Conservation (phyloP, 2,888 invertebrate genomes). For the Parochlus steinenii region DNA sequence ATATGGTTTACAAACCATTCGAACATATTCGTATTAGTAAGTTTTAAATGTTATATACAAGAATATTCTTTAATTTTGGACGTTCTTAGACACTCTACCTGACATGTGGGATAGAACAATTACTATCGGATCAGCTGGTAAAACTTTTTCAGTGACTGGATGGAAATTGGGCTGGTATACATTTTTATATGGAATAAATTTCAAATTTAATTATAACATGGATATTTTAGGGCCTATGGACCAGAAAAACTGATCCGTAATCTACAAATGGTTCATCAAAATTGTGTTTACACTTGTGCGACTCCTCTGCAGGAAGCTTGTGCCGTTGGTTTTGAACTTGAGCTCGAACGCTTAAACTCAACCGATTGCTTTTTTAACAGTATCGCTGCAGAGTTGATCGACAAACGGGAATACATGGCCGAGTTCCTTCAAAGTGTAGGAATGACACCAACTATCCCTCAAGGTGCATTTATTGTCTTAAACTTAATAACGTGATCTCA, state of each 20-base stretch:
- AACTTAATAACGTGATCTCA: too few relatives aligned
- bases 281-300: slow-evolving; percentile 78
- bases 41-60: neutral
- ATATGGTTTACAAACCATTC: slow-evolving; percentile 74
- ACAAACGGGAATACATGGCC: slow-evolving; percentile 66
- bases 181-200: too few relatives aligned
- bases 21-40: slow-evolving; percentile 81
- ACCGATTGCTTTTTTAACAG: slow-evolving; percentile 72
- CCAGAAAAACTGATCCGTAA: slow-evolving; percentile 65
- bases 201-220: too few relatives aligned
- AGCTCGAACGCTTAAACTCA: slow-evolving; percentile 47
- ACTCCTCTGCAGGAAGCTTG: slow-evolving; percentile 83
- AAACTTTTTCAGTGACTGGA: slow-evolving; percentile 94
- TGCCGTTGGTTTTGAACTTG: slow-evolving; percentile 75
- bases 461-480: too few relatives aligned
- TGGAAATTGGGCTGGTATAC: slow-evolving; percentile 96
- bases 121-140: slow-evolving; percentile 93
- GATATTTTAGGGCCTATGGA: too few relatives aligned
- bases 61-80: slow-evolving; percentile 6
- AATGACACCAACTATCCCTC: slow-evolving; percentile 82
- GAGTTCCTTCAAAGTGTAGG: slow-evolving; percentile 60
- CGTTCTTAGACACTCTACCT: slow-evolving; percentile 58
- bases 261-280: slow-evolving; percentile 82
- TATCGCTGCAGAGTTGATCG: slow-evolving; percentile 52
- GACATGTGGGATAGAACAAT: slow-evolving; percentile 97